Evolutionary conservation across 2,888 invertebrate species (phyloP).

Genomic region (Drepana falcataria): DNA sequence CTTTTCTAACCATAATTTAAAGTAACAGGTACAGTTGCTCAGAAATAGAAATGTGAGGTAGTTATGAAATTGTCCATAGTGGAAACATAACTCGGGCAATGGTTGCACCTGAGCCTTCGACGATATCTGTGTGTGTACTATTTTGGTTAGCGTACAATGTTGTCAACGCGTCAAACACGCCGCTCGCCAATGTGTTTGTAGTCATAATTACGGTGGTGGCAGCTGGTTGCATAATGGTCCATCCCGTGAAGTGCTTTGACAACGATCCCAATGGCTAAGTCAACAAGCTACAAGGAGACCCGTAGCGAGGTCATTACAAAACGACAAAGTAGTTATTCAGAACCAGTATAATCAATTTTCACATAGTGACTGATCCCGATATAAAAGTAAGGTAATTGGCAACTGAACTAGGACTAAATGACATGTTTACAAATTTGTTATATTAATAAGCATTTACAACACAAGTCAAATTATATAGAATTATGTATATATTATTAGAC

Average conservation of each 20-base stretch:
- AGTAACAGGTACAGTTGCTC: no score
- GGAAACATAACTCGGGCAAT: conserved; percentile 15
- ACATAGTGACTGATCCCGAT: no score
- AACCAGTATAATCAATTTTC: no score
- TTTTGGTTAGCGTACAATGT: conserved; percentile 47
- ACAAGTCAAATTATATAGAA: neutral
- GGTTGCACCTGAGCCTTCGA: conserved; percentile 33
- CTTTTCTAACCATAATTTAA: no score
- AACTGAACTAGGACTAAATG: no score
- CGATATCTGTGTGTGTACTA: conserved; percentile 32
- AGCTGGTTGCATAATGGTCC: conserved; percentile 29
- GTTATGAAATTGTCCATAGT: no score
- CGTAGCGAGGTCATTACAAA: conserved; percentile 22
- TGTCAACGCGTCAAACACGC: conserved; percentile 60
- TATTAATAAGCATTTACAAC: conserved; percentile 12
- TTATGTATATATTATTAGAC: neutral
- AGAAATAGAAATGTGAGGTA: no score
- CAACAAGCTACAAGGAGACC: conserved; percentile 6
- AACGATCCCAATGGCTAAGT: conserved; percentile 3
- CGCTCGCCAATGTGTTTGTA: conserved; percentile 43
- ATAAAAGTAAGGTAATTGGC: no score
- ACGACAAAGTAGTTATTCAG: conserved; percentile 42
- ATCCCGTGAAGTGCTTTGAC: conserved; percentile 17
- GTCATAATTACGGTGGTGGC: conserved; percentile 35
- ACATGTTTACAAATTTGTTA: neutral